phyloP scores from a whole-genome alignment of 2,797 vertebrate species.

The Falco concolor region DNA sequence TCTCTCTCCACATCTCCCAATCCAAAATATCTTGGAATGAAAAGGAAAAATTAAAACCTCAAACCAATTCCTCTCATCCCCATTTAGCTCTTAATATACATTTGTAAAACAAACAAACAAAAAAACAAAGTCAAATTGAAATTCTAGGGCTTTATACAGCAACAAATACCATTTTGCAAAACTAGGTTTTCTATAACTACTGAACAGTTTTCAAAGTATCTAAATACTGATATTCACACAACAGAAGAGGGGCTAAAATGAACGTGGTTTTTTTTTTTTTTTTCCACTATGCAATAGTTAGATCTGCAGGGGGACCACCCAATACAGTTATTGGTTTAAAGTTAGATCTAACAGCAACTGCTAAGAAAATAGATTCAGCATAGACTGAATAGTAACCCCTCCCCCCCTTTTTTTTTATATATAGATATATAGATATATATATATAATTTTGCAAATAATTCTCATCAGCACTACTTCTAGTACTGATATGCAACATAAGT shows the following conservation, averaged over 20 bases:
- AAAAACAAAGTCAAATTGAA: slow-evolving; percentile 32
- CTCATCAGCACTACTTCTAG: slow-evolving; percentile 15
- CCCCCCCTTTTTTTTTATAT: neutral
- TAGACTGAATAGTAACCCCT: neutral
- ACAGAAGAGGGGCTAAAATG: slow-evolving; percentile 80
- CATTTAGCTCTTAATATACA: neutral
- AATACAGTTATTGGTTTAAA: slow-evolving; percentile 44
- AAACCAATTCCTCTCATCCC: neutral
- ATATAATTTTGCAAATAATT: slow-evolving; percentile 38
- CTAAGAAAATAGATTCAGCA: slow-evolving; percentile 56
- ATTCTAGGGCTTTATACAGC: slow-evolving; percentile 43
- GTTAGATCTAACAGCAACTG: slow-evolving; percentile 49
- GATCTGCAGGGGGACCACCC: slow-evolving; percentile 16
- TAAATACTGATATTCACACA: slow-evolving; percentile 60
- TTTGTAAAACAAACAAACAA: neutral
- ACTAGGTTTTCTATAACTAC: slow-evolving; percentile 30
- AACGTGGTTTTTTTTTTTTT: slow-evolving; percentile 69
- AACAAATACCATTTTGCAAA: slow-evolving; percentile 48
- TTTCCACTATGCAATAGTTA: slow-evolving; percentile 45
- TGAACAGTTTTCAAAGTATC: slow-evolving; percentile 14
- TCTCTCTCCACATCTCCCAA: neutral
- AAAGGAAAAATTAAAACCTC: neutral
- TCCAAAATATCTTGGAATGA: slow-evolving; percentile 27
- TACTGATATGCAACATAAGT: neutral
- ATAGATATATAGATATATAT: slow-evolving; percentile 53